A percentile compares a stretch with the other conserved stretches of the same genome.
These are phyloP conservation scores for Actias luna DNA, from an alignment of 2,888 invertebrate genomes.

Conservation along the genomic window DNA sequence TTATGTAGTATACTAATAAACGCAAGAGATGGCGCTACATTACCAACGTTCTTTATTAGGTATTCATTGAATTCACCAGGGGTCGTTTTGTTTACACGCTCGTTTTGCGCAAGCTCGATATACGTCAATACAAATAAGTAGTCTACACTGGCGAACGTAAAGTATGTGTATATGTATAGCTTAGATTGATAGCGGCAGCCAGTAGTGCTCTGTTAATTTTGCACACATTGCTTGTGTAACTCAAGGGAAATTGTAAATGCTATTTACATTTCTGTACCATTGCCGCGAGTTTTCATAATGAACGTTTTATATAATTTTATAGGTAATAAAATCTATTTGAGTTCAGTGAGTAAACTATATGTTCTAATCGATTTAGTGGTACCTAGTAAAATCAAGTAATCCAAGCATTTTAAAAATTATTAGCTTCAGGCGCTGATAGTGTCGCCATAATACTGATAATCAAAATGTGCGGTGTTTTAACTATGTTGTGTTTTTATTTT, in stretches of 20 bases:
- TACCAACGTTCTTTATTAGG: conserved; percentile 24
- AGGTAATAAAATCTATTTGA: conserved; percentile 38
- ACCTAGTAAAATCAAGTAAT: conserved; percentile 49
- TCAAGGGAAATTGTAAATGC: conserved; percentile 66
- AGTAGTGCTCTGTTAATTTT: conserved; percentile 64
- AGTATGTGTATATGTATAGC: conserved; percentile 55
- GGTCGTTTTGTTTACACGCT: conserved; percentile 38
- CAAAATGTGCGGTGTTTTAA: conserved; percentile 58
- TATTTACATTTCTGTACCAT: conserved; percentile 53
- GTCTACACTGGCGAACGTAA: conserved; percentile 55
- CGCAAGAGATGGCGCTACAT: conserved; percentile 38
- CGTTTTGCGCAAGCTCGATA: conserved; percentile 59
- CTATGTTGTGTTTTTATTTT: conserved; percentile 37
- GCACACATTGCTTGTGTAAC: conserved; percentile 68
- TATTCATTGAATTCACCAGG: conserved; percentile 25
- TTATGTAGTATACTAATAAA: background rate
- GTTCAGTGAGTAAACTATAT: conserved; percentile 53
- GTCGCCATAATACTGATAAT: conserved; percentile 42
- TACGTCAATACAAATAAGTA: conserved; percentile 78
- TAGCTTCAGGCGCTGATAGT: conserved; percentile 47
- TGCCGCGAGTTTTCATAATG: conserved; percentile 60
- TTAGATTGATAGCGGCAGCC: conserved; percentile 62
- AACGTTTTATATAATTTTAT: conserved; percentile 53
- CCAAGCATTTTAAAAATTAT: conserved; percentile 42
- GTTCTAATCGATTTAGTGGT: conserved; percentile 41